Conservation (phyloP, 2,888 invertebrate genomes). For the Thymelicus lineola region DNA sequence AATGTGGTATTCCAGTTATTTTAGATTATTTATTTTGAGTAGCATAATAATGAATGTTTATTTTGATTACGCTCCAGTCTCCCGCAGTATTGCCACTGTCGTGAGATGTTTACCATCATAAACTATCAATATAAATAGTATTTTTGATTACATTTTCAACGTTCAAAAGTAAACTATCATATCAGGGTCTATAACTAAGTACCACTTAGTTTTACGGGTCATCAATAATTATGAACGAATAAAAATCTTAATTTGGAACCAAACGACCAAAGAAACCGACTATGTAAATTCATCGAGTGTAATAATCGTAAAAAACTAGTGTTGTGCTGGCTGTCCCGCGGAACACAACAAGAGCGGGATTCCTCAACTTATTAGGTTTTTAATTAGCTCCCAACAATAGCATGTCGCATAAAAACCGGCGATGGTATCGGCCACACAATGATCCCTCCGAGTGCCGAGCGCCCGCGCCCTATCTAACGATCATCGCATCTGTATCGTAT, state of each 20-base stretch:
- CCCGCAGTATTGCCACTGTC: too few relatives aligned
- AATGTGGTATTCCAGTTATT: too few relatives aligned
- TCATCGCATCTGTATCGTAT: slow-evolving; percentile 8
- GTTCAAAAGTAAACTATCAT: too few relatives aligned
- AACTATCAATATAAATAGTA: too few relatives aligned
- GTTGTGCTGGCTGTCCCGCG: background rate
- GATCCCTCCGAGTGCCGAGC: slow-evolving; percentile 24
- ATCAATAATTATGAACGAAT: background rate
- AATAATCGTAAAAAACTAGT: slow-evolving; percentile 1
- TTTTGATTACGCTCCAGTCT: too few relatives aligned
- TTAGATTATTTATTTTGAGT: too few relatives aligned
- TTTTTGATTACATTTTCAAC: too few relatives aligned
- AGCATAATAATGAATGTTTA: too few relatives aligned
- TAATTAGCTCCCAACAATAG: slow-evolving; percentile 32
- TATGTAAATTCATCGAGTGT: slow-evolving; percentile 6
- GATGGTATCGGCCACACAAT: slow-evolving; percentile 32
- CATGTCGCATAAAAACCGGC: slow-evolving; percentile 25
- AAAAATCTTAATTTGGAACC: background rate
- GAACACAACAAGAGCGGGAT: slow-evolving; percentile 4
- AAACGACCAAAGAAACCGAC: background rate
- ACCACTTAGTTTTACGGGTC: background rate
- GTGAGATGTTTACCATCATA: too few relatives aligned
- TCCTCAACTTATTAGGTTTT: slow-evolving; percentile 34
- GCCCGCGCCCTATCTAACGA: slow-evolving; percentile 21
- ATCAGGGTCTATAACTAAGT: too few relatives aligned